These are phyloP conservation scores for Archilochus colubris DNA, from an alignment of 2,113 vertebrate species.

Conservation along the genomic window DNA sequence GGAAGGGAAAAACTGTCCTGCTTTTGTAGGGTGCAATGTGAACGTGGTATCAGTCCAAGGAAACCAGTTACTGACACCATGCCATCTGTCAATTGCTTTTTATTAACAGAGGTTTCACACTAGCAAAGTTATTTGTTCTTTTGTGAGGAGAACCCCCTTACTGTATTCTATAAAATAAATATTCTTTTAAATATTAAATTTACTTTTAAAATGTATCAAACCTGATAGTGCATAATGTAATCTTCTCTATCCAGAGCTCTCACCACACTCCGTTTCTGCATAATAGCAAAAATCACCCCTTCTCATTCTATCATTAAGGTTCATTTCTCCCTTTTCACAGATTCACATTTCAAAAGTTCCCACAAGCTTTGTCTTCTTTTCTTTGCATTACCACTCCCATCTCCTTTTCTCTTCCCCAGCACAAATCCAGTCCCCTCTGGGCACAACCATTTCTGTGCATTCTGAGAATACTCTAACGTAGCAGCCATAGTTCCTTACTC, in stretches of 20 bases:
- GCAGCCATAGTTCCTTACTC: not conserved
- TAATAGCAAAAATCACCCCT: not conserved
- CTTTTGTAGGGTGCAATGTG: not conserved
- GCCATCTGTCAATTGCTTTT: not conserved
- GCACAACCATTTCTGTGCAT: not conserved
- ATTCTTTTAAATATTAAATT: not conserved
- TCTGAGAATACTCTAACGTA: not conserved
- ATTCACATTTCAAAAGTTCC: constrained; percentile 32
- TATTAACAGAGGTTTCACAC: not conserved
- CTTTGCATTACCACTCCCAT: not conserved
- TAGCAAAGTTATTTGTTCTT: not conserved
- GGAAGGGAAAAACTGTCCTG: not conserved
- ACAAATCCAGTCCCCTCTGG: not conserved
- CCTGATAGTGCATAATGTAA: not conserved
- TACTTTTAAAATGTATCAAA: not conserved
- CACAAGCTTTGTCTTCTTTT: constrained; percentile 11
- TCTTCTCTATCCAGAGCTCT: constrained; percentile 13
- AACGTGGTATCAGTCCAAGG: not conserved
- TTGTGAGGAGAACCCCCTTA: not conserved
- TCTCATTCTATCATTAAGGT: not conserved
- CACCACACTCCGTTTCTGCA: not conserved
- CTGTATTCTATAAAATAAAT: not conserved
- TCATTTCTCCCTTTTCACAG: not conserved
- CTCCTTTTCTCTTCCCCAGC: not conserved
- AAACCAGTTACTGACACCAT: not conserved